Evolutionary conservation across 1,140 invertebrate species (phyloP).

Genomic region (Micrasema minimum): DNA sequence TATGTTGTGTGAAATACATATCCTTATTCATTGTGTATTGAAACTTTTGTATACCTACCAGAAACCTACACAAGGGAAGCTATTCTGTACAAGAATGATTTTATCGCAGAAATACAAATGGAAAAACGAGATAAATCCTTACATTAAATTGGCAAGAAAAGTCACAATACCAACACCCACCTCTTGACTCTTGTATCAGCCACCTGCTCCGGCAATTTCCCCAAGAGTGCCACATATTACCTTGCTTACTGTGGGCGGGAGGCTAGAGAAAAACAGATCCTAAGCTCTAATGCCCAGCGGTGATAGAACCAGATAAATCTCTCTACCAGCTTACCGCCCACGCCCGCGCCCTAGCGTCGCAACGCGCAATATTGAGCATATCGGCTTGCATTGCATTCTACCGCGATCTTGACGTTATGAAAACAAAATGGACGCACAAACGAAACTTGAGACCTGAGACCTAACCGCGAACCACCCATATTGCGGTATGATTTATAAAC

Average conservation of each 20-base stretch:
- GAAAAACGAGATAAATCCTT: neutral
- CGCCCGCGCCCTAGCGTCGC: conserved; percentile 9
- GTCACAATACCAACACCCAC: neutral
- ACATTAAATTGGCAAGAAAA: neutral
- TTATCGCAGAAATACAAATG: too few species aligned
- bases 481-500: conserved; percentile 17
- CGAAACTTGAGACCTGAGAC: neutral
- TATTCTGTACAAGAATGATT: too few species aligned
- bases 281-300: conserved; percentile 15
- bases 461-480: conserved; percentile 23
- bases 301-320: conserved; percentile 31
- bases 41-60: too few species aligned
- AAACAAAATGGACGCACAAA: conserved; percentile 24
- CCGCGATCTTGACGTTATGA: conserved; percentile 26
- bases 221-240: neutral
- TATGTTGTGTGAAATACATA: too few species aligned
- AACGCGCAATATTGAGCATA: conserved; percentile 22
- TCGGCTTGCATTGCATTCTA: conserved; percentile 19
- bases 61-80: too few species aligned
- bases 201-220: conserved; percentile 10
- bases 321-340: neutral
- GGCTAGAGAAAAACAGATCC: too few species aligned
- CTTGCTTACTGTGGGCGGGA: neutral
- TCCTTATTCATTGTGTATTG: too few species aligned
- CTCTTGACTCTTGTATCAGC: neutral